phyloP scores from a whole-genome alignment of 2,888 invertebrate species.

The Mimas tiliae region DNA sequence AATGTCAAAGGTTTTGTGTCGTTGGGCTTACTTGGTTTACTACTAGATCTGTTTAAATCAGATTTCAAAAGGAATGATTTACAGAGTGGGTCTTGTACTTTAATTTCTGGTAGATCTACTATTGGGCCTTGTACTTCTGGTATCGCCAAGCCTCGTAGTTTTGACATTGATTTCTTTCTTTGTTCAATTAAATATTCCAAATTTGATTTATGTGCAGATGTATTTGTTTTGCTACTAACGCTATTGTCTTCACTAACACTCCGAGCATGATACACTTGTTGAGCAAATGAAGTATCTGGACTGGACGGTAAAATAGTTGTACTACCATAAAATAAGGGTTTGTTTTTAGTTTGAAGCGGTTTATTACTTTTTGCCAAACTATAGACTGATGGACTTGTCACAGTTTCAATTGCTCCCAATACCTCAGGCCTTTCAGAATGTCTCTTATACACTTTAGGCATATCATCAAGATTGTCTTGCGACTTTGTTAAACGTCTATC shows the following conservation, averaged over 20 bases:
- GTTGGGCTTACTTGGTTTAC: slow-evolving; percentile 59
- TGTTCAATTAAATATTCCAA: slow-evolving; percentile 92
- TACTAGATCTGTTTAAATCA: slow-evolving; percentile 59
- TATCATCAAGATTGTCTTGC: slow-evolving; percentile 82
- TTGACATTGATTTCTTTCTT: slow-evolving; percentile 92
- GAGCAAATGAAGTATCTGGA: slow-evolving; percentile 59
- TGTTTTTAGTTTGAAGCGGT: slow-evolving; percentile 55
- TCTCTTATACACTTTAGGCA: slow-evolving; percentile 69
- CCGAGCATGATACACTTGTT: slow-evolving; percentile 68
- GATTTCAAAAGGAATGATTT: slow-evolving; percentile 74
- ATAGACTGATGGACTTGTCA: slow-evolving; percentile 51
- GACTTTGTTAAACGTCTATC: slow-evolving; percentile 79
- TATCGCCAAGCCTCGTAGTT: slow-evolving; percentile 94
- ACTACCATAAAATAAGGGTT: slow-evolving; percentile 78
- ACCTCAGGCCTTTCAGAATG: slow-evolving; percentile 74
- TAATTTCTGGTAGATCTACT: slow-evolving; percentile 92
- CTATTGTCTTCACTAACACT: slow-evolving; percentile 76
- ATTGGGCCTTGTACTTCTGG: slow-evolving; percentile 89
- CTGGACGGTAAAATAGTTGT: slow-evolving; percentile 68
- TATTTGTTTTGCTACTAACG: slow-evolving; percentile 61
- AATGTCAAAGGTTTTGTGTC: slow-evolving; percentile 59
- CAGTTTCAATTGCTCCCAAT: slow-evolving; percentile 79
- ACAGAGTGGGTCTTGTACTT: slow-evolving; percentile 86
- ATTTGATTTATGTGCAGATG: slow-evolving; percentile 84
- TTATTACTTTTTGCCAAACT: slow-evolving; percentile 49